Evolutionary conservation across 2,113 vertebrate genomes (phyloP), one percentile per base, ranked within the genome.

Genomic region (Thalassoma bifasciatum): DNA sequence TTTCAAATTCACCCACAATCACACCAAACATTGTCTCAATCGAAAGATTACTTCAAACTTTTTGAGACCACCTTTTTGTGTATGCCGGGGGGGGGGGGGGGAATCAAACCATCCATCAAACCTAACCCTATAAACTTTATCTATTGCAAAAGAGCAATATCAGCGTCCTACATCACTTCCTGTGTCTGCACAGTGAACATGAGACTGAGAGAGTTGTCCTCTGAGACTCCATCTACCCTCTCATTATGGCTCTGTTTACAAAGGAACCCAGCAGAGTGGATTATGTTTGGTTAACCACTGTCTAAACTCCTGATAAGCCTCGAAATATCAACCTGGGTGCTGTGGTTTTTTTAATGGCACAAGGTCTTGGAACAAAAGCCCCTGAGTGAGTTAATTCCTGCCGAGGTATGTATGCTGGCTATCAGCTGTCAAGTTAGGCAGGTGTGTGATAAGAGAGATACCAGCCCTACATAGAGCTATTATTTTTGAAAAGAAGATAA

Each of bases 251-350:
- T 0, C 10, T 79, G 83, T 81, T 83, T 83, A 60, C 36, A 54
- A 8, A 40, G 30, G 76, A 60, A 75, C 50, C 46, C 51, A 12
- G 24, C 26, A 50, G 63, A 77, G 75, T 19, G 66, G 68, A 36
- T 68, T 19, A 71, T 88, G 80, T 89, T 89, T 87, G 81, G 79
- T 82, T 86, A 88, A 87, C 75, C 75, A 63, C 75, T 56, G 57
- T 88, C 79, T 46, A 80, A 90, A 86, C 70, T 77, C 62, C 24
- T 10, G 70, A 85, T 81, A 86, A 85, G 84, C 50, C 66, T 21
- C 62, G 23, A n/a, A 64, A 75, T 59, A 82, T 82, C 75, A 81
- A 50, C 77, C 64, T 60, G 71, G 71, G 62, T 34, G 37, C 64
- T 54, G 65, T 0, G 47, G 77, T 85, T 67, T 75, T 47, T 75